Evolutionary conservation across 2,888 invertebrate species (phyloP).

Genomic region (Charanyca ferruginea): DNA sequence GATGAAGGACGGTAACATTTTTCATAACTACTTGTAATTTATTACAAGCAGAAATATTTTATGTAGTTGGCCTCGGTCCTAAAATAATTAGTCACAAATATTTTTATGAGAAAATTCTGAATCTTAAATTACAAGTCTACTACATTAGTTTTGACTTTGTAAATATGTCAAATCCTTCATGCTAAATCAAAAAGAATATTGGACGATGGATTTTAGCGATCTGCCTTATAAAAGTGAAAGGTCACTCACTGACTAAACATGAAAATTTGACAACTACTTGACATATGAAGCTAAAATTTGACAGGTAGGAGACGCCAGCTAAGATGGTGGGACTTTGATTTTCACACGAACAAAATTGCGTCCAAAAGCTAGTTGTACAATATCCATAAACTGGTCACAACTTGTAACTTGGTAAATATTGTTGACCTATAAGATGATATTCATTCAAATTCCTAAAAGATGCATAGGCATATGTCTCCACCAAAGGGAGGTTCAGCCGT

Average conservation of each 20-base stretch:
- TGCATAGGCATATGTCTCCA: too few species aligned
- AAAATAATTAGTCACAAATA: conserved; percentile 40
- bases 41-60: conserved; percentile 31
- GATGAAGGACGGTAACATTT: conserved; percentile 35
- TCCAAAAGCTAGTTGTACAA: neutral
- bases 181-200: neutral
- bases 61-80: conserved; percentile 29
- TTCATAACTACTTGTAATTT: conserved; percentile 34
- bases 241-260: too few species aligned
- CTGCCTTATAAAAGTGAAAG: too few species aligned
- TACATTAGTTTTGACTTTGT: conserved; percentile 10
- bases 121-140: conserved; percentile 16
- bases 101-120: conserved; percentile 31
- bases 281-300: too few species aligned
- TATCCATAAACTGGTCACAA: neutral
- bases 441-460: neutral
- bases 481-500: too few species aligned
- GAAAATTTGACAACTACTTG: too few species aligned
- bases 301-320: too few species aligned
- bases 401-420: neutral
- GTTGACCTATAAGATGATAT: neutral
- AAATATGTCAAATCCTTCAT: neutral
- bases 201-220: too few species aligned
- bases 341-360: too few species aligned
- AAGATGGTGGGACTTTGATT: too few species aligned